Percentiles rank a stretch among this genome's conserved stretches.
phyloP scores from a whole-genome alignment of 1,140 invertebrate species.

The Drosophila saltans region DNA sequence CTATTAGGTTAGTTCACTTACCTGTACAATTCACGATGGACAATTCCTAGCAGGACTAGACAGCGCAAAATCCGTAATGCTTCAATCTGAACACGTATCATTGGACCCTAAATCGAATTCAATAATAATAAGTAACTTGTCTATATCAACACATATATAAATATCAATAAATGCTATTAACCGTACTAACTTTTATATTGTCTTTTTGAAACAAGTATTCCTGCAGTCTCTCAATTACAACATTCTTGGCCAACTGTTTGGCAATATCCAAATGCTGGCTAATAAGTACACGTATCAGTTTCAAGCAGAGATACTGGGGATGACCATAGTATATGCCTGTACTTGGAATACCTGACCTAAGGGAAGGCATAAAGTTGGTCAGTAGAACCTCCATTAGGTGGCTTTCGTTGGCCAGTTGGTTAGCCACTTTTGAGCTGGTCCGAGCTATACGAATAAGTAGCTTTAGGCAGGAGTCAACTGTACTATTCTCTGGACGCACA shows the following conservation, averaged over 20 bases:
- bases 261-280: constrained; percentile 70
- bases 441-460: constrained; percentile 88
- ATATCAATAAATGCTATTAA: too few relatives aligned
- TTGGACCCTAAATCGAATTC: constrained; percentile 51
- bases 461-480: constrained; percentile 88
- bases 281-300: constrained; percentile 68
- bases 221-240: constrained; percentile 51
- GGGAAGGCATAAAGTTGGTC: constrained; percentile 85
- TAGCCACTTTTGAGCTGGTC: constrained; percentile 86
- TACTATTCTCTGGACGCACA: constrained; percentile 87
- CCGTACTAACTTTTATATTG: constrained; percentile 57
- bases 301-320: constrained; percentile 68
- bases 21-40: constrained; percentile 64
- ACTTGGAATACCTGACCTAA: not conserved
- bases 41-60: constrained; percentile 62
- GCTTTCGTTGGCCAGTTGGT: constrained; percentile 85
- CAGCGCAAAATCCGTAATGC: constrained; percentile 76
- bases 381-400: constrained; percentile 86
- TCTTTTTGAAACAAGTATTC: constrained; percentile 64
- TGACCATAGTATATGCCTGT: constrained; percentile 55
- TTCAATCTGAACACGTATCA: constrained; percentile 86
- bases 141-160: not conserved
- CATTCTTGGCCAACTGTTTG: constrained; percentile 46
- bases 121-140: constrained; percentile 18
- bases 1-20: constrained; percentile 48